Evolutionary conservation across 2,113 vertebrate species (phyloP), one percentile per base, ranked within the genome.

Genomic region (Hepsetus odoe): DNA sequence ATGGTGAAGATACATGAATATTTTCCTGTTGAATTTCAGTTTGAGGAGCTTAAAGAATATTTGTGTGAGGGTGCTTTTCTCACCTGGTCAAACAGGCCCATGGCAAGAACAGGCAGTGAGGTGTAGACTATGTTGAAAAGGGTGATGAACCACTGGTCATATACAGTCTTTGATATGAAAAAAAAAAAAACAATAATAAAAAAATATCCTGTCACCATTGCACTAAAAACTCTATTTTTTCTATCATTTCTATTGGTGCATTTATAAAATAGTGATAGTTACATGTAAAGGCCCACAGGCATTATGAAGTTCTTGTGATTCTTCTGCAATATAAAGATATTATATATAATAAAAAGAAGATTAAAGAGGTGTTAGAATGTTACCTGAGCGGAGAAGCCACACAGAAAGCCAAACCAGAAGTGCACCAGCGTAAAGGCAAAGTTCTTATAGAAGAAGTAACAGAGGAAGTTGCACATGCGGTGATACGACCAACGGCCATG

Each of bases 71-170:
- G 7, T 24, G n/a, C 12, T 26, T 38, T 71, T 72, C 58, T 51
- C 91, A 95, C 93, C 95, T 96, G 94, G 82, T 95, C 93, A 89
- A 96, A 96, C 81, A 96, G 83, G n/a, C 92, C 94, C 93, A 92
- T 93, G 0, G 93, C 94, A 79, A 96, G 87, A 44, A 96, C 92
- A 56, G 95, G 94, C 76, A 96, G 87, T 4, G 93, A 96, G 2
- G 92, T 95, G 79, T 94, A 96, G 70, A 94, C 92, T 76, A 95
- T 93, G 74, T 93, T 96, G 88, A 93, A 96, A 72, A 95, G 88
- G 32, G 94, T 94, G 74, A 95, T 95, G 85, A 96, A 96, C 93
- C 94, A 94, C 85, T 93, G 94, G 85, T 95, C 95, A 78, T 95
- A 96, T 55, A 95, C 92, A 2, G 95, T 94, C 94, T 96, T 85